Evolutionary conservation across 1,140 invertebrate species (phyloP), one percentile per base, ranked within the genome.

Genomic region (Cyclina sinensis): DNA sequence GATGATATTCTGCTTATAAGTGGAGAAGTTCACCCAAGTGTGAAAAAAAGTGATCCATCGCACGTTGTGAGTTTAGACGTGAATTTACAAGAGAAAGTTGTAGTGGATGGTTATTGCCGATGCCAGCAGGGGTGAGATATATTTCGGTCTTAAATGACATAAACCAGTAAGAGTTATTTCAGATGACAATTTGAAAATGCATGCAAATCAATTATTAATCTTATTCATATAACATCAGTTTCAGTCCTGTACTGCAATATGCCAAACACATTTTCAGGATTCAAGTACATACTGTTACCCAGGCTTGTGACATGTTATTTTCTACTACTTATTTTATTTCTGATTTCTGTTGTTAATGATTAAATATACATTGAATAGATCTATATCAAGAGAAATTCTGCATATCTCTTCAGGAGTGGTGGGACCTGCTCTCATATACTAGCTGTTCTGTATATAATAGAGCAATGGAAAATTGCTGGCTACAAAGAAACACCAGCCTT

Each of bases 21-120:
- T 11, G 65, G 65, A 11, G 35, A 68, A 68, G 65, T 68, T n/a
- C 21, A 68, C 65, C 65, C 65, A 27, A 68, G 65, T 68, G 30
- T 35, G n/a, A 32, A 37, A 27, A 68, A 68, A 68, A 35, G 12
- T 68, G 65, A 68, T 4, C 11, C 18, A 12, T 9, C 12, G 30
- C 65, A 68, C 7, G 24, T 68, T 16, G 65, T 68, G 3, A 68
- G 35, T 30, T 12, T 68, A 3, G 65, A 30, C 14, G 65, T 68
- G 11, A 24, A 37, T 37, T 7, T 37, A 3, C 5, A 35, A 21
- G 35, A 68, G n/a, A 68, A 68, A 68, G 65, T 37, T 1, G 30
- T 68, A 9, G 30, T 68, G 5, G 65, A 68, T 4, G 65, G 30
- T 14, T 37, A 68, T 21, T 68, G 65, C 27, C 27, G 35, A 12